These are phyloP conservation scores for Poeciliopsis gracilis DNA, from an alignment of 2,797 vertebrate species.

Conservation along the genomic window DNA sequence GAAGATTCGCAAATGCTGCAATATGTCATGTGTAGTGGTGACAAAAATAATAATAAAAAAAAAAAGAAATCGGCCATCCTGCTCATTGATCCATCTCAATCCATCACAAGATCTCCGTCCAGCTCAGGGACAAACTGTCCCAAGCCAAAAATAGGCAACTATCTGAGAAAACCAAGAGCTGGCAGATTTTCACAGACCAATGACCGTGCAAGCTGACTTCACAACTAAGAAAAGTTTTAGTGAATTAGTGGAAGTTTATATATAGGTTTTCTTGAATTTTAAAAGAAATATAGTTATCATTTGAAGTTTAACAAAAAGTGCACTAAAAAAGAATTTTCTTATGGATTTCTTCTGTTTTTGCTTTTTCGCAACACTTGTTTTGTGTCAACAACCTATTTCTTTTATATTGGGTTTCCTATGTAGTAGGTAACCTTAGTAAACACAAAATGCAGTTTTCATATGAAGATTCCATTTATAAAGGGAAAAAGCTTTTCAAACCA, in stretches of 20 bases:
- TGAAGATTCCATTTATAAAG: background rate
- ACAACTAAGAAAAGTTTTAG: constrained; percentile 32
- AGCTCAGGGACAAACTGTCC: constrained; percentile 52
- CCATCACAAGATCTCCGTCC: constrained; percentile 44
- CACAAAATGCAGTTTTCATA: background rate
- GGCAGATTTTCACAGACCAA: constrained; percentile 24
- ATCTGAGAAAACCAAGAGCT: constrained; percentile 24
- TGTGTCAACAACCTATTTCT: background rate
- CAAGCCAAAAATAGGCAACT: constrained; percentile 40
- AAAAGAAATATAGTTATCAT: background rate
- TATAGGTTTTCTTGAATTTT: background rate
- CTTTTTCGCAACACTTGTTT: background rate
- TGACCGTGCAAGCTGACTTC: constrained; percentile 28
- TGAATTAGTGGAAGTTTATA: constrained; percentile 7
- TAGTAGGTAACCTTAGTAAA: background rate
- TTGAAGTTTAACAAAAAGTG: background rate
- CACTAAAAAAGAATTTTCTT: background rate
- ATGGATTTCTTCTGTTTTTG: background rate
- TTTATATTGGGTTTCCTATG: background rate
- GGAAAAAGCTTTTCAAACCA: background rate
- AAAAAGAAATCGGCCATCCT: constrained; percentile 58
- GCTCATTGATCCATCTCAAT: constrained; percentile 72
- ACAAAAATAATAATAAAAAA: constrained; percentile 20
- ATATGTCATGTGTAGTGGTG: constrained; percentile 59
- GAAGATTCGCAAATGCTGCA: constrained; percentile 54